Evolutionary conservation across 53 echinoderm and acorn worm genomes (phyloP).

Genomic region (Holothuria leucospilota): DNA sequence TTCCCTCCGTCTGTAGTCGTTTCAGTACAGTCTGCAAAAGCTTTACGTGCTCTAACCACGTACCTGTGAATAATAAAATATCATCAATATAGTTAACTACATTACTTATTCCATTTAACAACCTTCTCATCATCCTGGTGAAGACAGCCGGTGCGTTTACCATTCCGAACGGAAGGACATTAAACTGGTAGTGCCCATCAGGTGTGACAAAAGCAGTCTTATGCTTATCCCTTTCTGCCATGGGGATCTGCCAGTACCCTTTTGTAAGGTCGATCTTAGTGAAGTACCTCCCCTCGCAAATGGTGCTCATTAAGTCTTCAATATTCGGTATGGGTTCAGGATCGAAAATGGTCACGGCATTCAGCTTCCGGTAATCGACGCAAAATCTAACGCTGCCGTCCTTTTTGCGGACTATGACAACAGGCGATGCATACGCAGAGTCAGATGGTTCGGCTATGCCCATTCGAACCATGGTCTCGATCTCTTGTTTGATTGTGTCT

Average conservation of each 20-base stretch:
- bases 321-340: slow-evolving; percentile 65
- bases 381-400: too few relatives aligned
- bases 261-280: slow-evolving; percentile 63
- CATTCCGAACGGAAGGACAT: slow-evolving; percentile 65
- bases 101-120: slow-evolving; percentile 12
- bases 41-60: too few relatives aligned
- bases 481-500: neutral
- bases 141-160: slow-evolving; percentile 49
- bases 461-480: neutral
- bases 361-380: too few relatives aligned
- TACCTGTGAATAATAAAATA: too few relatives aligned
- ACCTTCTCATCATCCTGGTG: too few relatives aligned
- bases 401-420: too few relatives aligned
- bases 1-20: neutral
- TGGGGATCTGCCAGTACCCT: slow-evolving; percentile 76
- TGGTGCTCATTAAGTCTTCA: slow-evolving; percentile 38
- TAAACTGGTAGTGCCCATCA: slow-evolving; percentile 62
- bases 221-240: neutral
- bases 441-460: slow-evolving; percentile 27
- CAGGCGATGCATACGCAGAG: neutral
- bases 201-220: too few relatives aligned
- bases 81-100: slow-evolving; percentile 51
- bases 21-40: too few relatives aligned
- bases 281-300: slow-evolving; percentile 38
- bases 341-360: slow-evolving; percentile 28